Conservation (phyloP, 2,888 invertebrate genomes). For the Lithosia quadra region DNA sequence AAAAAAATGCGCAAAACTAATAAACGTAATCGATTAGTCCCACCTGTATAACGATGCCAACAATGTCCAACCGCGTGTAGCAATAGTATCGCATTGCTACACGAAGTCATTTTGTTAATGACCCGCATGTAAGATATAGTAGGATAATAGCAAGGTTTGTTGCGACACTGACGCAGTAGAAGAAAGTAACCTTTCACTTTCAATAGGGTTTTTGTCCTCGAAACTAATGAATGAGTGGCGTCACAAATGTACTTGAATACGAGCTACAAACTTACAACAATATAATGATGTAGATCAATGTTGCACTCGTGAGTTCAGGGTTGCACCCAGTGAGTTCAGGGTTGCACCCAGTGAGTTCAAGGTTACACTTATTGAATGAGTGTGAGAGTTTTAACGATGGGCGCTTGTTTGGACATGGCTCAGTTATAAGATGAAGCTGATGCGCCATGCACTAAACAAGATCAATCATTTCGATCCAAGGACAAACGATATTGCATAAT, state of each 20-base stretch:
- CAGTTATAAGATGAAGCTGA: neutral
- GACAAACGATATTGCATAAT: neutral
- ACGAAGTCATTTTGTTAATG: slow-evolving; percentile 63
- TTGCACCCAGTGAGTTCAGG: neutral
- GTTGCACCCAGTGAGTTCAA: neutral
- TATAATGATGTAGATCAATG: neutral
- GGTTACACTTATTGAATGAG: neutral
- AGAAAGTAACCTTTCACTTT: slow-evolving; percentile 47
- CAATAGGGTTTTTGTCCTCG: slow-evolving; percentile 19
- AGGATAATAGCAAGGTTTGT: slow-evolving; percentile 60
- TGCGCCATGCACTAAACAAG: no score
- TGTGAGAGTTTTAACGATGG: no score
- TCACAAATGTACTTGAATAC: slow-evolving; percentile 6
- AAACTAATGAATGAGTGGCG: slow-evolving; percentile 16
- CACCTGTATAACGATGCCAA: slow-evolving; percentile 44
- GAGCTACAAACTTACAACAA: neutral
- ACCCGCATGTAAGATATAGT: slow-evolving; percentile 62
- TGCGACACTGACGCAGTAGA: slow-evolving; percentile 56
- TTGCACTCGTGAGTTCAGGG: slow-evolving; percentile 5
- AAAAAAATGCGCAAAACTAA: slow-evolving; percentile 14
- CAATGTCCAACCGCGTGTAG: slow-evolving; percentile 36
- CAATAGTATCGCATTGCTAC: slow-evolving; percentile 52
- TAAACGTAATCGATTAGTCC: slow-evolving; percentile 36
- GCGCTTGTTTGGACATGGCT: neutral
- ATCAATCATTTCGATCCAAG: neutral